A percentile compares a stretch with the other conserved stretches of the same genome.
Evolutionary conservation across 2,113 vertebrate genomes (phyloP).

Genomic region (Candoia aspera): DNA sequence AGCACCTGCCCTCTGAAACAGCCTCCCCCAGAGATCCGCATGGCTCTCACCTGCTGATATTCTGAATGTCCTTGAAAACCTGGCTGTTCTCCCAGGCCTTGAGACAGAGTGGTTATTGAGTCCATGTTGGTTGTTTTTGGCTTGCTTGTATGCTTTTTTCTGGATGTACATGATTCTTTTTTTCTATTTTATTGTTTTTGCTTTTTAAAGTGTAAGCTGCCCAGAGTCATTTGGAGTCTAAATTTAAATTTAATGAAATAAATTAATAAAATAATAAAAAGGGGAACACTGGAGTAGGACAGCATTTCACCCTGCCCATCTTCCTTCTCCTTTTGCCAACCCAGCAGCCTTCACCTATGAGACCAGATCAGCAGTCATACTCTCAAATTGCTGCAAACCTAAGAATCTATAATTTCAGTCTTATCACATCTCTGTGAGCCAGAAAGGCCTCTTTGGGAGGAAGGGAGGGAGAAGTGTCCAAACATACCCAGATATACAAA

Average conservation of each 20-base stretch:
- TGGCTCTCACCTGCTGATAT: not conserved
- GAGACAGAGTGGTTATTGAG: not conserved
- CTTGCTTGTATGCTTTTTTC: not conserved
- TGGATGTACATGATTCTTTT: not conserved
- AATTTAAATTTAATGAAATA: not conserved
- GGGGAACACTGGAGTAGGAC: not conserved
- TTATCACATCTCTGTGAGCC: not conserved
- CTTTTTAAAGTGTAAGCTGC: not conserved
- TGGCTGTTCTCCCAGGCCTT: not conserved
- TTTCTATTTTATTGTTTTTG: not conserved
- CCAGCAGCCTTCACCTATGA: accelerated
- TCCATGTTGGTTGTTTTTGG: not conserved
- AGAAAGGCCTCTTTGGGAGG: not conserved
- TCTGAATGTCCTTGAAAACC: not conserved
- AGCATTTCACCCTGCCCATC: not conserved
- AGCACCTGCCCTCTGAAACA: not conserved
- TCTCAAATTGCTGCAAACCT: not conserved
- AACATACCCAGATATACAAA: not conserved
- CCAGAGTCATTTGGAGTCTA: not conserved
- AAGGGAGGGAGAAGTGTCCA: not conserved
- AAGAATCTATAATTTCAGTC: not conserved
- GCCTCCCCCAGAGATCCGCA: not conserved
- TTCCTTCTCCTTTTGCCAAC: not conserved
- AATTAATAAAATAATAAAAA: accelerated
- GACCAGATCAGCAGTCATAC: not conserved